Evolutionary conservation across 2,888 invertebrate genomes (phyloP), one percentile per base, ranked within the genome.

Genomic region (Drosophila mimica): DNA sequence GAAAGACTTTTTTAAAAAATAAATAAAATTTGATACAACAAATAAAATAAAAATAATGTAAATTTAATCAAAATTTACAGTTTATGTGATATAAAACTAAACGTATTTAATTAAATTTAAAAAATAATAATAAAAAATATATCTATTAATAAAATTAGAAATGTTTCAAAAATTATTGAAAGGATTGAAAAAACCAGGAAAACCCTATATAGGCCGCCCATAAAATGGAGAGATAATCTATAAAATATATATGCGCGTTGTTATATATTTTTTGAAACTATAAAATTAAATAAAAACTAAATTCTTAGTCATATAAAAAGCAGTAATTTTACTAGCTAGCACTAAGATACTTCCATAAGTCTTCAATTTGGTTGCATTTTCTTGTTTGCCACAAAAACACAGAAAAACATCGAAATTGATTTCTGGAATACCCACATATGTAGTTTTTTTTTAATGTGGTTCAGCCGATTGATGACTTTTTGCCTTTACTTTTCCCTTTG

Each of bases 381-480:
- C 3, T 34, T n/a, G 11, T 6, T 6, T 31, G 6, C 6, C 20
- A 8, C 13, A 7, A 20, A 20, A 52, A 20, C 4, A n/a, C 2
- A 25, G 46, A 60, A 11, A 36, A 40, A 46, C 17, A 49, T 1
- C 15, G 33, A 33, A 72, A 59, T 58, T 73, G 74, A 38, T 61
- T 57, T 53, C 33, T 36, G 74, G 48, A 74, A 72, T 46, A 17
- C 30, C 36, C 20, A 48, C 34, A 59, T 48, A 57, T 57, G 40
- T 53, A 6, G 15, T 67, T 68, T 65, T 67, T 68, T 65, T 38
- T 34, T 53, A 48, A 67, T 68, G 56, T 38, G 52, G 11, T 11
- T 49, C 33, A 30, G 15, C 40, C 70, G 61, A 64, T 76, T 77
- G 77, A 67, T 77, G 81, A 76, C 72, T 67, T 80, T 77, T 64